phyloP scores from a whole-genome alignment of 2,888 invertebrate genomes.

The Neocrepidodera transversa region DNA sequence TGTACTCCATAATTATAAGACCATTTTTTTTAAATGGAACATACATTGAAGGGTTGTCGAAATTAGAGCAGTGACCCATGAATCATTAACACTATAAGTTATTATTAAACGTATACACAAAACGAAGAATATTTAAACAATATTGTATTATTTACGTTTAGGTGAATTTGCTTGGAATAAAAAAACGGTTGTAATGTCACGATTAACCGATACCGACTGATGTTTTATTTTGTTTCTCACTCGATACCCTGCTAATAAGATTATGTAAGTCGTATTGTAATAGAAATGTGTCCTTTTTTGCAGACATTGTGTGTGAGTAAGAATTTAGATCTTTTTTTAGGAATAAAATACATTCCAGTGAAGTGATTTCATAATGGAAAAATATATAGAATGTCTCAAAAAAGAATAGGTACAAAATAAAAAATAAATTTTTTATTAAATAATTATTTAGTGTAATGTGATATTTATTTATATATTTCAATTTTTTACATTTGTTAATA shows the following conservation, averaged over 20 bases:
- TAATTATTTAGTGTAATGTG: too few species aligned
- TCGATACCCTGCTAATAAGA: neutral
- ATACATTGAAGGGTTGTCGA: too few species aligned
- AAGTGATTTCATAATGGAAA: neutral
- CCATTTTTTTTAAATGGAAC: too few species aligned
- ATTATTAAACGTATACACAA: neutral
- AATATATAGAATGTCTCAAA: too few species aligned
- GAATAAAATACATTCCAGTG: neutral
- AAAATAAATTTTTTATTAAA: too few species aligned
- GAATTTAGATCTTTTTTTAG: neutral
- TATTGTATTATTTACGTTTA: neutral
- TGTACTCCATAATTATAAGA: too few species aligned
- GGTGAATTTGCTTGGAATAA: neutral
- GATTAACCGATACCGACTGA: neutral
- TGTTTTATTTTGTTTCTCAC: neutral
- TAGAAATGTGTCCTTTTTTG: neutral
- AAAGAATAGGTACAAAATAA: too few species aligned
- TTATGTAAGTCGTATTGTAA: constrained; percentile 4
- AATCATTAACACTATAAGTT: too few species aligned
- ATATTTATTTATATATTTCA: too few species aligned
- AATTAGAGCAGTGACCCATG: too few species aligned
- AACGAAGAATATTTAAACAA: neutral
- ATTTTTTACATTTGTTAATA: too few species aligned
- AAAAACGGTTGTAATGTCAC: neutral
- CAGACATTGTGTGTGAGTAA: neutral